phyloP scores from a whole-genome alignment of 1,140 invertebrate species.

The Meloidogyne floridensis region DNA sequence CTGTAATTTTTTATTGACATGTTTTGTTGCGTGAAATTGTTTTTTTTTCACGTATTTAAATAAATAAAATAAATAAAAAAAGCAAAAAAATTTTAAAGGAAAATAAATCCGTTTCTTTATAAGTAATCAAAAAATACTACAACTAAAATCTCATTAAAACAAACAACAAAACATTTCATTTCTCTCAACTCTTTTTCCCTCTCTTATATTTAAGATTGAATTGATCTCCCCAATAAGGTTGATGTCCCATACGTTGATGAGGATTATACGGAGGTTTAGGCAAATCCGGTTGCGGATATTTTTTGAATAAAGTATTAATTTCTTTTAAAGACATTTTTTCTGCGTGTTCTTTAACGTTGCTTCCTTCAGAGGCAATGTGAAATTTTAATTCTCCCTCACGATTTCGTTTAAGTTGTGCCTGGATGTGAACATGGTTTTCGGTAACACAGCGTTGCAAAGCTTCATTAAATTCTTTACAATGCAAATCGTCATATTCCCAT shows the following conservation, averaged over 20 bases:
- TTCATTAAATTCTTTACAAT: slow-evolving; percentile 50
- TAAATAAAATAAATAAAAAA: no score
- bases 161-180: background rate
- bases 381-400: background rate
- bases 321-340: slow-evolving; percentile 16
- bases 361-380: slow-evolving; percentile 6
- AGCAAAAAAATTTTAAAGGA: no score
- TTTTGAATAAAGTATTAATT: slow-evolving; percentile 9
- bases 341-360: background rate
- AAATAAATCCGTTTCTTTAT: no score
- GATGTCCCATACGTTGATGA: slow-evolving; percentile 12
- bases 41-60: no score
- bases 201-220: slow-evolving; percentile 10
- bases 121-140: no score
- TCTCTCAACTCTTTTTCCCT: background rate
- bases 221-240: slow-evolving; percentile 2
- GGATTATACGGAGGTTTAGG: background rate
- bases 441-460: slow-evolving; percentile 15
- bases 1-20: no score
- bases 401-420: slow-evolving; percentile 9
- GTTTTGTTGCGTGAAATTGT: no score
- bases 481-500: slow-evolving; percentile 63
- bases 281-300: slow-evolving; percentile 9
- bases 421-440: background rate
- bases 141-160: no score